These are phyloP conservation scores for Meganola albula DNA, from an alignment of 2,888 invertebrate species.

Conservation along the genomic window DNA sequence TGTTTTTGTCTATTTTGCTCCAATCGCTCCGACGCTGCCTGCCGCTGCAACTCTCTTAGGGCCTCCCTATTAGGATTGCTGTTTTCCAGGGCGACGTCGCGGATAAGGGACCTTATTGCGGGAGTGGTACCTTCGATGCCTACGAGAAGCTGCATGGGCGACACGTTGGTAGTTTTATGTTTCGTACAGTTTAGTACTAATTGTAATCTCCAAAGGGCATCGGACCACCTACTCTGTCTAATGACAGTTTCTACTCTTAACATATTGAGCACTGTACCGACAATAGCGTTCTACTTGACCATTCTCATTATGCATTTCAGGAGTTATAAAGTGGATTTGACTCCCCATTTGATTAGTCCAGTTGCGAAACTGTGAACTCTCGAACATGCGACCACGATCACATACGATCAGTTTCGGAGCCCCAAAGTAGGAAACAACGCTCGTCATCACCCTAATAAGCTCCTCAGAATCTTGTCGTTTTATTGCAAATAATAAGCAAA, in stretches of 20 bases:
- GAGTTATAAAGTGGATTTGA: slow-evolving; percentile 22
- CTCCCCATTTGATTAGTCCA: slow-evolving; percentile 14
- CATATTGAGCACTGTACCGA: slow-evolving; percentile 19
- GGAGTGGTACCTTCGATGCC: slow-evolving; percentile 17
- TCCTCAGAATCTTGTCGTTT: slow-evolving; percentile 20
- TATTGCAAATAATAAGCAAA: slow-evolving; percentile 21
- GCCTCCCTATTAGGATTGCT: slow-evolving; percentile 11
- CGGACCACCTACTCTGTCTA: slow-evolving; percentile 6
- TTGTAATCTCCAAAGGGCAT: slow-evolving; percentile 15
- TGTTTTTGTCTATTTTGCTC: slow-evolving; percentile 5
- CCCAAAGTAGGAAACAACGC: slow-evolving; percentile 18
- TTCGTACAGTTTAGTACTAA: slow-evolving; percentile 16
- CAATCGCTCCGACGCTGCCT: background rate
- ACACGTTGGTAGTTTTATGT: slow-evolving; percentile 15
- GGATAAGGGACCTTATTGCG: slow-evolving; percentile 11
- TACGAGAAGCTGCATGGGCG: slow-evolving; percentile 17
- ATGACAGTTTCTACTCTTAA: slow-evolving; percentile 7
- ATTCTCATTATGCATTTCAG: slow-evolving; percentile 24
- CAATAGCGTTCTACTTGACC: slow-evolving; percentile 18
- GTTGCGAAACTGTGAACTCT: slow-evolving; percentile 10
- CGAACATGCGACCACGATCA: slow-evolving; percentile 26
- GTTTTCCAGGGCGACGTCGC: slow-evolving; percentile 14
- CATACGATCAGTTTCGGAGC: slow-evolving; percentile 16
- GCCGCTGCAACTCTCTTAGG: slow-evolving; percentile 4
- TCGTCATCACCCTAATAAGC: slow-evolving; percentile 11